These are phyloP conservation scores for Trichosurus vulpecula DNA, from an alignment of 2,797 vertebrate species.

Conservation along the genomic window DNA sequence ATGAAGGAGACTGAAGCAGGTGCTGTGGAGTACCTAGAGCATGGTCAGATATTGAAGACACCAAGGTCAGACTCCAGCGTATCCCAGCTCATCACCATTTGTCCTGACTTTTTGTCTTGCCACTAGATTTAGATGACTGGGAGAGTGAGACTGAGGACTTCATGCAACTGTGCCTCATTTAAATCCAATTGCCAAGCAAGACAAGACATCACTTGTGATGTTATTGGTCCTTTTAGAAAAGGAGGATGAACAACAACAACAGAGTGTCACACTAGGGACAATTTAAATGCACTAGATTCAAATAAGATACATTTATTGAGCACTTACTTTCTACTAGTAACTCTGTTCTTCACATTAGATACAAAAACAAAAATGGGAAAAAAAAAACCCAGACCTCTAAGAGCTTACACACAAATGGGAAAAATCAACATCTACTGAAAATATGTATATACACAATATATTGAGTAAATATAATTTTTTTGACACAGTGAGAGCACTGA, in stretches of 20 bases:
- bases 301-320: not conserved
- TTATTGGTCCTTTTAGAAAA: not conserved
- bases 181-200: not conserved
- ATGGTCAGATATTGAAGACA: not conserved
- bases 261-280: not conserved
- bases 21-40: not conserved
- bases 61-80: too few relatives aligned
- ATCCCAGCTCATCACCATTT: not conserved
- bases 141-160: too few relatives aligned
- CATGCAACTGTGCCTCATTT: not conserved
- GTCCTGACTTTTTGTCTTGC: not conserved
- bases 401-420: not conserved
- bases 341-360: not conserved
- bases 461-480: not conserved
- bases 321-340: not conserved
- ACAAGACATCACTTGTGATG: not conserved
- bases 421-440: not conserved
- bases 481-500: not conserved
- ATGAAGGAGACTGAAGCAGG: not conserved
- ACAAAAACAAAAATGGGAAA: not conserved
- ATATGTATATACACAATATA: not conserved
- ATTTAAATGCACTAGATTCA: not conserved
- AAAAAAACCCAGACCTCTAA: not conserved
- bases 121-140: not conserved
- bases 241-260: not conserved